Percentiles rank a stretch among this genome's conserved stretches.
Conservation (phyloP, 2,113 vertebrate genomes). For the Tretioscincus oriximinensis region DNA sequence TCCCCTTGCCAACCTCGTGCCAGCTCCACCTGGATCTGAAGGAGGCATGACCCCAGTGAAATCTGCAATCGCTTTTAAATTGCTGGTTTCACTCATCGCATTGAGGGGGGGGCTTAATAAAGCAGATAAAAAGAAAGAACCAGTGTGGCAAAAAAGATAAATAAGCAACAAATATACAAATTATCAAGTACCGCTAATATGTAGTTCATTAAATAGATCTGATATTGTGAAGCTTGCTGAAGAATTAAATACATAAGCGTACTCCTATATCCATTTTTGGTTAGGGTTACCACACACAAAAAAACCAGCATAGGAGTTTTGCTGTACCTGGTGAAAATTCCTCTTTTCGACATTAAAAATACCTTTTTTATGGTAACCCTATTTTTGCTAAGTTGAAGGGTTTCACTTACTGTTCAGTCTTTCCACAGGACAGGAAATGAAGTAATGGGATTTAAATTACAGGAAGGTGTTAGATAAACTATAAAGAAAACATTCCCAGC, state of each 20-base stretch:
- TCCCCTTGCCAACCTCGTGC: too few species aligned
- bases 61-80: too few species aligned
- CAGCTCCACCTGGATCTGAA: too few species aligned
- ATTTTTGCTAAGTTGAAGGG: background rate
- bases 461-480: slow-evolving; percentile 9
- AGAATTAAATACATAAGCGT: background rate
- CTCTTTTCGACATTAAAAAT: too few species aligned
- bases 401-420: background rate
- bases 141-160: too few species aligned
- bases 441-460: slow-evolving; percentile 6
- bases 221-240: background rate
- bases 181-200: background rate
- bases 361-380: too few species aligned
- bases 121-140: background rate
- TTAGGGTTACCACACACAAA: too few species aligned
- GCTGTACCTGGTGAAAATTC: too few species aligned
- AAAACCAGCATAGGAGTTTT: too few species aligned
- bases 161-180: background rate
- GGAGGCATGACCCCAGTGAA: too few species aligned
- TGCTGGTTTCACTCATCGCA: too few species aligned
- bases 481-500: background rate
- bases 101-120: background rate
- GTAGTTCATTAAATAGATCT: background rate
- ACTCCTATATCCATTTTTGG: background rate
- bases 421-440: slow-evolving; percentile 11